Evolutionary conservation across 2,113 vertebrate species (phyloP), one percentile per base, ranked within the genome.

Genomic region (Greenwoodochromis staneri): DNA sequence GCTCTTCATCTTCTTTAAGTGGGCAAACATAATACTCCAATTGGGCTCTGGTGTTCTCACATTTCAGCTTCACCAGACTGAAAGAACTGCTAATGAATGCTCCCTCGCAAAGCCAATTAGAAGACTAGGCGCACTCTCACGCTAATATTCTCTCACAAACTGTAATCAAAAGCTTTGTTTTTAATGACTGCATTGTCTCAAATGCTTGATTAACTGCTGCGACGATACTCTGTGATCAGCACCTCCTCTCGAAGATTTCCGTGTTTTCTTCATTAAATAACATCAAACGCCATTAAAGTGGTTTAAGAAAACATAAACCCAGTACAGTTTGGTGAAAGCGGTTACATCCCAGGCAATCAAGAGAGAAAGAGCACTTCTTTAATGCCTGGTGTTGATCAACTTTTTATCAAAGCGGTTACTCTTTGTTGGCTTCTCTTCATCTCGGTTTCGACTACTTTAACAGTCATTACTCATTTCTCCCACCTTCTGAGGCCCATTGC

Each of bases 81-180:
- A 86, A 87, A 85, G 51, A 63, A 42, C 8, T 42, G 49, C 55
- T 80, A 87, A 87, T 93, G 66, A 87, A 84, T 85, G 17, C 73
- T 71, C 45, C 19, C 34, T 78, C 7, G 10, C 42, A 45, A 53
- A 54, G 57, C 83, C 53, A 78, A 84, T 91, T 90, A 91, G 57
- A 59, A 86, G 21, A 6, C 73, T 38, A 76, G 42, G 73, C 27
- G 38, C 73, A 17, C 27, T 80, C 13, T 71, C 54, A 53, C 57
- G 42, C 38, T 34, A n/a, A 40, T 31, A 53, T 73, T 42, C 36
- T 86, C 42, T 88, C 21, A 69, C 16, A 8, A 83, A 57, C 53
- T 80, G 61, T 24, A 86, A 83, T 63, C 10, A 63, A 54, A 63
- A 73, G 17, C 24, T 29, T 29, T 55, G 45, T 73, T 71, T 85